Evolutionary conservation across 2,797 vertebrate genomes (phyloP), one percentile per base, ranked within the genome.

Genomic region (Bufotes viridis): DNA sequence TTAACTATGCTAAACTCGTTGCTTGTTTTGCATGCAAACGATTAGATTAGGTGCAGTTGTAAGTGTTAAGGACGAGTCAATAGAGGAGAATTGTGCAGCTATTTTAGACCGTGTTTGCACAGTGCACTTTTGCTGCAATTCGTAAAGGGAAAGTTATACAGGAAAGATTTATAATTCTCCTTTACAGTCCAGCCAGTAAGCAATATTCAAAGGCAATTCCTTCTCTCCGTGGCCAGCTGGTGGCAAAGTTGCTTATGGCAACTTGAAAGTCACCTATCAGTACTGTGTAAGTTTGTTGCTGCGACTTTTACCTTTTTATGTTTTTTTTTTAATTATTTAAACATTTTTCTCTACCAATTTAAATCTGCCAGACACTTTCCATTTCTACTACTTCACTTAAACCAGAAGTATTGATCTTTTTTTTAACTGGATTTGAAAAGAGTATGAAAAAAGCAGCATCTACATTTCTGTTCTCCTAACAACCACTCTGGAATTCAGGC

Each of bases 1-100:
- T 82, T 65, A 82, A n/a, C 61, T 69, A 65, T 69, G 20, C 63
- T 82, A 67, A 65, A 78, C 51, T 78, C 51, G 7, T 24, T 78
- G 75, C 51, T 76, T 76, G 22, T 67, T 24, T 49, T 53, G 34
- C 18, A 22, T 69, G 34, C 42, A 63, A 18, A n/a, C 13, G 81
- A 53, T 67, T 69, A 69, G 81, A 82, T 81, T 61, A 81, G 60
- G 58, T 22, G 18, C 9, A 60, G 57, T 42, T 61, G 58, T 58
- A 78, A 78, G 51, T 81, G 57, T 53, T 34, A 51, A 15, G 15
- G 49, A 24, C 22, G 13, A n/a, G 20, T 51, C 20, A 75, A 20
- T 42, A 18, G 17, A 17, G 34, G 69, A 72, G 29, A 29, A 49
- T 49, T 74, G 70, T 42, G 18, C 34, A 22, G 70, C 29, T 49